Base-by-base conservation (phyloP, 30 jellyfish, hydroid and myxozoan genomes). In the Euphysa ruthae region DNA sequence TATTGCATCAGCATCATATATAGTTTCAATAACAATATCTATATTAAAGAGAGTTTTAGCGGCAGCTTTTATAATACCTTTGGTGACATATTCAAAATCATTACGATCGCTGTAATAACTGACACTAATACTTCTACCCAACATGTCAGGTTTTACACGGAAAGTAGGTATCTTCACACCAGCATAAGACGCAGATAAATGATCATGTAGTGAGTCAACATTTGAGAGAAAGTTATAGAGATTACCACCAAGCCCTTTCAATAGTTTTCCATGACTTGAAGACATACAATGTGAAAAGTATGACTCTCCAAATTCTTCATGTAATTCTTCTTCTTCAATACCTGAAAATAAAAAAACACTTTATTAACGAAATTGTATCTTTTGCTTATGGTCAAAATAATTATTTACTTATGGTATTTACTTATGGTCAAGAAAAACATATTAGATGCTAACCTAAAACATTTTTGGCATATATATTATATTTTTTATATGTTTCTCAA, bases 151-250 rank as follows among this genome's bases (percentile, higher is more conserved):
- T 57, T 54, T 63, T 6, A 73, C 85, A 29, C 85, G 85, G 38
- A 73, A 73, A 6, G 85, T 54, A 1, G 85, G 85, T 10, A 63
- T 35, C 71, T 63, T 54, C 16, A 73, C 44, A 14, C 85, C 85
- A 15, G 85, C 82, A 5, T 73, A 73, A 2, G 63, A 22, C 14
- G 55, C 69, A 2, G 83, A 61, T n/a, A 73, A 56, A 63, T 73
- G 77, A 54, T 73, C 85, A 28, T 73, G 85, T 23, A 73, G 44
- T 14, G 78, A 73, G 29, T 73, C 85, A 35, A 73, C 35, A 49
- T 73, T 73, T 8, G 82, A 63, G 15, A 73, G 82, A 61, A 73
- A 73, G 25, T 73, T 83, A 54, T 35, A 73, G 25, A 73, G 55
- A 58, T 49, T 73, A 0, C 85, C 84, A 8, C 85, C 85, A 26